These are phyloP conservation scores for Notodonta dromedarius DNA, from an alignment of 2,888 invertebrate genomes.

Conservation along the genomic window DNA sequence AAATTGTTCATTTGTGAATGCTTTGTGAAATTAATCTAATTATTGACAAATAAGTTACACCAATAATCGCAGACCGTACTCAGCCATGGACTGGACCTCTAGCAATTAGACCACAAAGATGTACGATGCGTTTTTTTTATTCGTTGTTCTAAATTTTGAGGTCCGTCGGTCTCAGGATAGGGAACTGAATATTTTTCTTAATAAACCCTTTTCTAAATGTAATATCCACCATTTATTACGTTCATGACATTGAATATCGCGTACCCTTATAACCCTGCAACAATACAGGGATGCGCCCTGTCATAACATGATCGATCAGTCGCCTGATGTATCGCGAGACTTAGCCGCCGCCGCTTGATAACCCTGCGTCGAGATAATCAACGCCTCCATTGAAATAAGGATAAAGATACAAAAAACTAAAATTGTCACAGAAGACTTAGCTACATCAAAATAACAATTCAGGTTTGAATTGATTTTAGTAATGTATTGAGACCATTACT, in stretches of 20 bases:
- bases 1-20: neutral
- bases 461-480: neutral
- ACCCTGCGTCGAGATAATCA: neutral
- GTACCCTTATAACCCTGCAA: slow-evolving; percentile 45
- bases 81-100: too few species aligned
- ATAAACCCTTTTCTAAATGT: neutral
- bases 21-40: neutral
- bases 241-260: slow-evolving; percentile 9
- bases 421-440: neutral
- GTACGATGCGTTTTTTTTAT: too few species aligned
- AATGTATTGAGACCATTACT: too few species aligned
- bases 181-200: too few species aligned
- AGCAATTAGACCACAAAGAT: too few species aligned
- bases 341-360: slow-evolving; percentile 4
- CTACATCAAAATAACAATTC: neutral
- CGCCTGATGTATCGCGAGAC: slow-evolving; percentile 42
- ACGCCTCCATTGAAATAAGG: neutral
- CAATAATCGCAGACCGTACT: too few species aligned
- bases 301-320: slow-evolving; percentile 76
- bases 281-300: slow-evolving; percentile 49
- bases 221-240: slow-evolving; percentile 3
- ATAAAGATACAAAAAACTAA: neutral
- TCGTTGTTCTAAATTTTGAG: too few species aligned
- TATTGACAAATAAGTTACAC: too few species aligned
- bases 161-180: too few species aligned